Percentiles rank a stretch among this genome's conserved stretches.
These are phyloP conservation scores for Siderastrea radians DNA, from an alignment of 92 coral and sea anemone species.

Conservation along the genomic window DNA sequence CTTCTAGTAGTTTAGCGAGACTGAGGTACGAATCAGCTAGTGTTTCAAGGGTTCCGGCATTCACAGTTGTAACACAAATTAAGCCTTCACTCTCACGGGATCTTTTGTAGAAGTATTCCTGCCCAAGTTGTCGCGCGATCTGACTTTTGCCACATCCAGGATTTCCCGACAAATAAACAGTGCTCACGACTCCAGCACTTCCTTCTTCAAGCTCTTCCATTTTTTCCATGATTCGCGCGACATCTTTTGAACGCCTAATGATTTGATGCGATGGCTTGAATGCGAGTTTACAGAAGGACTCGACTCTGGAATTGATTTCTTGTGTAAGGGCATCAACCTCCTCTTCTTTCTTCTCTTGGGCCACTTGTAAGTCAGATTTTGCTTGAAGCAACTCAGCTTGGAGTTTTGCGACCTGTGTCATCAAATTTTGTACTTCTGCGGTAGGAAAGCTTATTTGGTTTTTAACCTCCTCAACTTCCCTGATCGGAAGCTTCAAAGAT, in stretches of 20 bases:
- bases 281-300: no score
- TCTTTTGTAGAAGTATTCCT: background rate
- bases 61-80: conserved; percentile 9
- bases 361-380: background rate
- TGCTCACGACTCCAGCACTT: background rate
- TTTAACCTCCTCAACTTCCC: background rate
- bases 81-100: no score
- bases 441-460: background rate
- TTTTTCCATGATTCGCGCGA: conserved; percentile 1
- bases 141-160: background rate
- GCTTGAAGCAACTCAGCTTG: background rate
- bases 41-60: conserved; percentile 5
- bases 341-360: background rate
- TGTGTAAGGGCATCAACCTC: background rate
- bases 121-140: conserved; percentile 49
- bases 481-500: background rate
- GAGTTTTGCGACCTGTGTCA: background rate
- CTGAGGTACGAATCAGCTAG: background rate
- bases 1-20: conserved; percentile 4
- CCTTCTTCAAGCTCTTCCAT: conserved; percentile 2
- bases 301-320: no score
- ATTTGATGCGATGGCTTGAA: no score
- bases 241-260: background rate
- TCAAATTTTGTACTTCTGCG: background rate
- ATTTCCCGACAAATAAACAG: conserved; percentile 33